A percentile compares a stretch with the other conserved stretches of the same genome.
These are phyloP conservation scores for Brevimyrus niger DNA, from an alignment of 2,113 vertebrate genomes.

Conservation along the genomic window DNA sequence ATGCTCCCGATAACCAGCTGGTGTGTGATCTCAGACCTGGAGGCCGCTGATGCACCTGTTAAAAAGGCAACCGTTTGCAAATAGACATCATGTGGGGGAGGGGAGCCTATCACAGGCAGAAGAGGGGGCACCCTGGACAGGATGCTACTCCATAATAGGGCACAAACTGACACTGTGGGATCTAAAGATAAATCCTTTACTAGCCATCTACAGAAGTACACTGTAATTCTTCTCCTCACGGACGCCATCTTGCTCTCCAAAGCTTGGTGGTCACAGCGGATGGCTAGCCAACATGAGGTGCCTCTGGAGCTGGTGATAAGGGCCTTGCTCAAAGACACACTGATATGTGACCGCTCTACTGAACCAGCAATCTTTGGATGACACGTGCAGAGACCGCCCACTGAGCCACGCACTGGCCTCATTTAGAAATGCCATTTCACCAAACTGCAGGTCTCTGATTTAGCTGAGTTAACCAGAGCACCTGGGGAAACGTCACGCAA, in stretches of 20 bases:
- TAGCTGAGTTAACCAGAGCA: not conserved
- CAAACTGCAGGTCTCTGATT: not conserved
- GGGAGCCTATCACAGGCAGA: not conserved
- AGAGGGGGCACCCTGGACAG: not conserved
- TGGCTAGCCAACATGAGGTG: not conserved
- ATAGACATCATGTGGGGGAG: not conserved
- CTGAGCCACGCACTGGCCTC: not conserved
- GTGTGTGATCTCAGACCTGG: constrained; percentile 76
- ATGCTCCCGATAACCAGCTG: constrained; percentile 96
- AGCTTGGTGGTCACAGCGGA: not conserved
- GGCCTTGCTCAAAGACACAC: not conserved
- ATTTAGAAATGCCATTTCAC: not conserved
- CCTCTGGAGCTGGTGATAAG: not conserved
- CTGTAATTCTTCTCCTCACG: not conserved
- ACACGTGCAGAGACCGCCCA: not conserved
- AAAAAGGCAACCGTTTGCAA: constrained; percentile 25
- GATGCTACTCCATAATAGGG: not conserved
- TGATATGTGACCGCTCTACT: not conserved
- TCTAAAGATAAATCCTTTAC: not conserved
- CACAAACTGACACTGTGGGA: not conserved
- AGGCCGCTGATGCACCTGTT: constrained; percentile 72
- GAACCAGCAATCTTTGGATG: not conserved
- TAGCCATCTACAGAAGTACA: not conserved
- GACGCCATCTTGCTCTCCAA: not conserved
- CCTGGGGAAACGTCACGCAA: not conserved